Evolutionary conservation across 1,140 invertebrate species (phyloP), one percentile per base, ranked within the genome.

Genomic region (Trichogramma pretiosum): DNA sequence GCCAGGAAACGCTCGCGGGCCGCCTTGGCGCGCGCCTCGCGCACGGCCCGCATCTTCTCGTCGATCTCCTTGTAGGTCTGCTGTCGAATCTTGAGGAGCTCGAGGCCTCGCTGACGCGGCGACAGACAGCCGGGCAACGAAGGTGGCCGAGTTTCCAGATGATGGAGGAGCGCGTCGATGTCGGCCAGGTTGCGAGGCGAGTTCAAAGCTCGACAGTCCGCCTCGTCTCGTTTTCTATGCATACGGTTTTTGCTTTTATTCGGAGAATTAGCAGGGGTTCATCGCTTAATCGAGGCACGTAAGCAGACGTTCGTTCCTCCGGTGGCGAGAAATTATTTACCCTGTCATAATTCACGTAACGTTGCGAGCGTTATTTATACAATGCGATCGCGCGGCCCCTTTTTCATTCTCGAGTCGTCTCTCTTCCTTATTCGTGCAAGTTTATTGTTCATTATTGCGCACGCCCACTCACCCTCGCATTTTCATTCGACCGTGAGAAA

Each of bases 1-100:
- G 75, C 74, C 11, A 85, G 64, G 17, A 51, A 51, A 1, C 40
- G 23, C n/a, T 10, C 40, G 3, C 35, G 19, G 1, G 8, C 3
- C 1, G 2, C 13, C 0, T 16, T 16, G 1, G 1, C 3, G 0
- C 34, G 40, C 2, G 4, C 5, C 23, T 49, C 47, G 10, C 26
- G 47, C 1, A 36, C 24, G 1, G 5, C 18, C 3, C 33, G 32
- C 7, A 32, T 17, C 10, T 18, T 30, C 5, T 1, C 21, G 8
- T 19, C 10, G 0, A 5, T 19, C 16, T 9, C 3, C 5, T 39
- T 3, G 10, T 19, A 50, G 3, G 14, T 11, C 13, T 35, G 41
- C 10, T 24, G 40, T 5, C 21, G 30, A 2, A 2, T 2, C 13
- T 43, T 26, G 16, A 43, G 38, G n/a, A 40, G 38, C 13, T 24